phyloP scores from a whole-genome alignment of 2,797 vertebrate genomes.

The Apogon hyalosoma region DNA sequence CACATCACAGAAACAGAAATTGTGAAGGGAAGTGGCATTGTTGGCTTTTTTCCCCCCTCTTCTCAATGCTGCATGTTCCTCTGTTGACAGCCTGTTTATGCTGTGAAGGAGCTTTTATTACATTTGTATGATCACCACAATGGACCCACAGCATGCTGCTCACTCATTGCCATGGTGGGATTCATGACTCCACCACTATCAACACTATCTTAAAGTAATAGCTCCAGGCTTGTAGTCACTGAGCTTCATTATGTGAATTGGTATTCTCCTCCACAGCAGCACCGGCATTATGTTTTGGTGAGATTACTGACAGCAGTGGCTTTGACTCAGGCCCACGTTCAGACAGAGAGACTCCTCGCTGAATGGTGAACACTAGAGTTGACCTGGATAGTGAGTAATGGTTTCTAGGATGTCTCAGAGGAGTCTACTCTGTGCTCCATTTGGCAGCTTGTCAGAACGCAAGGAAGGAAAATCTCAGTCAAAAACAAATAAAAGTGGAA shows the following conservation, averaged over 20 bases:
- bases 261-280: slow-evolving; percentile 36
- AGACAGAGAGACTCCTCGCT: slow-evolving; percentile 34
- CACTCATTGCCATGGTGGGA: background rate
- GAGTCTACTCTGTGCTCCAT: slow-evolving; percentile 60
- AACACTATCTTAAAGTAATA: slow-evolving; percentile 59
- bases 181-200: slow-evolving; percentile 35
- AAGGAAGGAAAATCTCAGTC: slow-evolving; percentile 53
- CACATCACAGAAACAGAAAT: slow-evolving; percentile 49
- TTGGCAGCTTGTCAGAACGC: slow-evolving; percentile 61
- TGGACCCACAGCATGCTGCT: slow-evolving; percentile 8
- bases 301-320: slow-evolving; percentile 37
- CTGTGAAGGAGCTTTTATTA: slow-evolving; percentile 13
- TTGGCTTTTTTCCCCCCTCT: background rate
- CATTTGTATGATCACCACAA: slow-evolving; percentile 3
- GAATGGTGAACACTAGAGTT: slow-evolving; percentile 53
- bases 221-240: slow-evolving; percentile 41
- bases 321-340: slow-evolving; percentile 15
- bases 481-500: slow-evolving; percentile 13
- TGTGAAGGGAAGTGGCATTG: background rate
- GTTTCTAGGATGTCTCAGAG: slow-evolving; percentile 64
- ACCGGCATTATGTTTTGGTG: slow-evolving; percentile 37
- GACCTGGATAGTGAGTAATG: slow-evolving; percentile 68
- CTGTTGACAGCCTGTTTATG: slow-evolving; percentile 14
- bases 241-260: slow-evolving; percentile 43
- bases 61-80: too few species aligned